Evolutionary conservation across 2,113 vertebrate genomes (phyloP), one percentile per base, ranked within the genome.

Genomic region (Gadus macrocephalus): DNA sequence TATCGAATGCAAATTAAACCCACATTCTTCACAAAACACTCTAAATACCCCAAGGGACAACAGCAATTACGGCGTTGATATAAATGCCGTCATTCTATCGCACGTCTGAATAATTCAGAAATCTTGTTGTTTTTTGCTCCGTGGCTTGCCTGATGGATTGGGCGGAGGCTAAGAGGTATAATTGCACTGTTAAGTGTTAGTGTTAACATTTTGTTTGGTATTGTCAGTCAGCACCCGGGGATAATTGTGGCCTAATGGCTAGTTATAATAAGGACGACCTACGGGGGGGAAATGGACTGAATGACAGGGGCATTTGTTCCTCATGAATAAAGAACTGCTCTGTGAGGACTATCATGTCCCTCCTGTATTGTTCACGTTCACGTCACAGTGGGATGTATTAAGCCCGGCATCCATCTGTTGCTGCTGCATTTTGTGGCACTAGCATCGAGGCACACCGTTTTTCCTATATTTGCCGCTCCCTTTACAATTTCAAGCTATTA

Each of bases 171-270:
- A 27, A n/a, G 64, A 38, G 15, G 38, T 49, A 27, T 53, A 56
- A 68, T 68, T 58, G 62, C 25, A 0, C 15, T 67, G 28, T 15
- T 68, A 72, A 55, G 58, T 72, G 64, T 53, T 58, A 14, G 42
- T 71, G 22, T 69, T 65, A 53, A 60, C 62, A 35, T 49, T 53
- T 20, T 66, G 69, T 27, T 42, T 68, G 1, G 64, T 72, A 68
- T 77, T 66, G 69, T 28, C 67, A 73, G 63, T 16, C 38, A 66
- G 64, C 64, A 35, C 74, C 31, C 66, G 22, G 69, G 64, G 62
- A 68, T 63, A 74, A 55, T 61, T 66, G 68, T 76, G 76, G 63
- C 78, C 74, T 67, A 62, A 70, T 61, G 27, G 17, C 60, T 78
- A 49, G 42, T 49, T 49, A 49, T 49, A 49, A 49, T 49, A 49